These are phyloP conservation scores for Tridacna gigas DNA, from an alignment of 2,888 invertebrate genomes.

Conservation along the genomic window DNA sequence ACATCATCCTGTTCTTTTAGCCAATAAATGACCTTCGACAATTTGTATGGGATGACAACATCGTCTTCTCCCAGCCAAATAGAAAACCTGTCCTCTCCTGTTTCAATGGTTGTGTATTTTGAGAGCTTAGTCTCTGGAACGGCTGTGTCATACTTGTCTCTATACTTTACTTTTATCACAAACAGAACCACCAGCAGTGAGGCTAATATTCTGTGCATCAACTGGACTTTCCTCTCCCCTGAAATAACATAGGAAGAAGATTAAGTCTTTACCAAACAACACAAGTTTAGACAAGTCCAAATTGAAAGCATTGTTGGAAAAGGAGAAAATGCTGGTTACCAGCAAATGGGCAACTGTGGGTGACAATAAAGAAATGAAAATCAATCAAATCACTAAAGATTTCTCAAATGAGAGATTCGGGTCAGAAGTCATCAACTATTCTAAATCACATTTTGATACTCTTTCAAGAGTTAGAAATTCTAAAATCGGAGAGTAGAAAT, in stretches of 20 bases:
- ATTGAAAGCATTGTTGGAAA: background rate
- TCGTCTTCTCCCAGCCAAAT: background rate
- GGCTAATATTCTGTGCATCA: conserved; percentile 24
- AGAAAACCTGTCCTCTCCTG: background rate
- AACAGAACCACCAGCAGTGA: conserved; percentile 9
- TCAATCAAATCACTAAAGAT: too few relatives aligned
- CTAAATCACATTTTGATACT: too few relatives aligned
- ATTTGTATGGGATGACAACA: conserved; percentile 16
- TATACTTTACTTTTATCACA: conserved; percentile 2
- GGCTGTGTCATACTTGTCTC: background rate
- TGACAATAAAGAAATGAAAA: too few relatives aligned
- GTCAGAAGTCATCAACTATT: too few relatives aligned
- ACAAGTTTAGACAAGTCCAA: background rate
- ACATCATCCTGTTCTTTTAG: conserved; percentile 32
- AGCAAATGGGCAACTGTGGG: too few relatives aligned
- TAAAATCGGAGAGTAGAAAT: too few relatives aligned
- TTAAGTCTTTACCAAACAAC: background rate
- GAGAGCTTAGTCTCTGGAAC: background rate
- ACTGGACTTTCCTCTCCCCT: background rate
- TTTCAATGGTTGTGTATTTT: background rate
- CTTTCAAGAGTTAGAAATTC: too few relatives aligned
- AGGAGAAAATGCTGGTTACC: background rate
- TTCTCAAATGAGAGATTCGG: too few relatives aligned
- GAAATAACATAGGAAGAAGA: background rate
- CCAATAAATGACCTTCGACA: conserved; percentile 24